Percentiles rank a stretch among this genome's conserved stretches.
Evolutionary conservation across 37 sponge, comb jelly and placozoan species (phyloP).

Genomic region (Theonella swinhoei): DNA sequence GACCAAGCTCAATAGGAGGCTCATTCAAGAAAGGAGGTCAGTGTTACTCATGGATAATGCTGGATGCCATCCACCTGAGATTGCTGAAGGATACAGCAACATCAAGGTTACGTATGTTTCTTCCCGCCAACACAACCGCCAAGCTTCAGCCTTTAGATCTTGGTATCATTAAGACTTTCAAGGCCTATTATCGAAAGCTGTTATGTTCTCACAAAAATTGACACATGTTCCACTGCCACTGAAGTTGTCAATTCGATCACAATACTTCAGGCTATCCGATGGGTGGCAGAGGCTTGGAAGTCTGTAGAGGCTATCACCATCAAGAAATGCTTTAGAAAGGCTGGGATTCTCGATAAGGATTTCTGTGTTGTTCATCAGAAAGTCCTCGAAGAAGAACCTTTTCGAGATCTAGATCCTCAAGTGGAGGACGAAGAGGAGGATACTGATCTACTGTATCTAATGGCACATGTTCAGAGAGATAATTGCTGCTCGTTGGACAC

Average conservation of each 20-base stretch:
- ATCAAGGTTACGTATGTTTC: slow-evolving; percentile 48
- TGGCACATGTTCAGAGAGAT: too few relatives aligned
- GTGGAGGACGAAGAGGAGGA: too few relatives aligned
- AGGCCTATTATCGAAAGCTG: slow-evolving; percentile 8
- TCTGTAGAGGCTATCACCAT: slow-evolving; percentile 30
- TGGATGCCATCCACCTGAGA: slow-evolving; percentile 39
- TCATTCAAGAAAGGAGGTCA: slow-evolving; percentile 7
- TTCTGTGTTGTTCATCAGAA: neutral
- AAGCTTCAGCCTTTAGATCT: too few relatives aligned
- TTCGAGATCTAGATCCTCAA: too few relatives aligned
- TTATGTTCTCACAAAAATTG: slow-evolving; percentile 52
- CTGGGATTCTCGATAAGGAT: slow-evolving; percentile 31
- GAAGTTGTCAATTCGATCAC: slow-evolving; percentile 52
- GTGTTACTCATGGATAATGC: slow-evolving; percentile 50
- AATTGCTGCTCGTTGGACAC: too few relatives aligned
- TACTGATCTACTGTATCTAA: too few relatives aligned
- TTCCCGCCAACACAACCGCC: slow-evolving; percentile 65
- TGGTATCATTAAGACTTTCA: slow-evolving; percentile 40
- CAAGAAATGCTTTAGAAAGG: slow-evolving; percentile 48
- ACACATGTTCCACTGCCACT: slow-evolving; percentile 23
- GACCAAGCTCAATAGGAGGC: slow-evolving; percentile 24
- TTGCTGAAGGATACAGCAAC: slow-evolving; percentile 36
- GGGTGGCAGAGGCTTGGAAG: slow-evolving; percentile 60
- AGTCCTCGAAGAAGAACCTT: too few relatives aligned
- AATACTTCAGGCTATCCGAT: slow-evolving; percentile 54